phyloP scores from a whole-genome alignment of 2,888 invertebrate species.

The Drosophila acutilabella region DNA sequence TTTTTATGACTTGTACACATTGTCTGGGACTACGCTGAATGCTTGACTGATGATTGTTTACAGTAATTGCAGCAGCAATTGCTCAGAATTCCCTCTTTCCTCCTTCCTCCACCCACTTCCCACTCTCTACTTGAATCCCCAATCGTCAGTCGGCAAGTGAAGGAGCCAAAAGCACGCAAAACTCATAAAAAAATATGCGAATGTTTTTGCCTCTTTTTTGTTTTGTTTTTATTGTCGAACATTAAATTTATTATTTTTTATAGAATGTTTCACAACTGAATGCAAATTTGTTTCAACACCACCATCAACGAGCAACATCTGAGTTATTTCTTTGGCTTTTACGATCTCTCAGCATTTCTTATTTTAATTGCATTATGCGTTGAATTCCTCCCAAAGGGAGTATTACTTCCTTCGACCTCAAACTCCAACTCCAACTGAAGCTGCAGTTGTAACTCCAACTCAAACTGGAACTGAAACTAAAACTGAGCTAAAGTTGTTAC shows the following conservation, averaged over 20 bases:
- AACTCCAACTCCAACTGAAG: conserved; percentile 14
- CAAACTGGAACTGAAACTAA: conserved; percentile 1
- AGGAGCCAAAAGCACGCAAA: conserved; percentile 64
- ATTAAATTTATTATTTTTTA: conserved; percentile 81
- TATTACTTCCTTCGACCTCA: conserved; percentile 1
- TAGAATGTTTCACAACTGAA: conserved; percentile 80
- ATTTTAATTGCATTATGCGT: conserved; percentile 66
- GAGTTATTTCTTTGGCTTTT: conserved; percentile 43
- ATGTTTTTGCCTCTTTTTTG: conserved; percentile 56
- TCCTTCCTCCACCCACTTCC: not conserved
- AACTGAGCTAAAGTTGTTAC: conserved; percentile 17
- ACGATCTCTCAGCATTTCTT: conserved; percentile 54
- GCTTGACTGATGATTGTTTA: conserved; percentile 69
- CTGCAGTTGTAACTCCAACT: not conserved
- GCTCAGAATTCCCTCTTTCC: conserved; percentile 38
- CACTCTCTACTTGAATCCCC: not conserved
- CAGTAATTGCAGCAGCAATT: conserved; percentile 75
- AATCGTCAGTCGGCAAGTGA: not conserved
- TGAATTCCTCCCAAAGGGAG: conserved; percentile 9
- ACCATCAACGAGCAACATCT: conserved; percentile 13
- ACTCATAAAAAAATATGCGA: conserved; percentile 76
- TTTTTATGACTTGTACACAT: conserved; percentile 56
- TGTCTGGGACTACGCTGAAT: conserved; percentile 41
- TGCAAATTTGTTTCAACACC: conserved; percentile 70
- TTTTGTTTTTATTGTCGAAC: conserved; percentile 76